A percentile compares a stretch with the other conserved stretches of the same genome.
These are phyloP conservation scores for Meda fulgida DNA, from an alignment of 2,797 vertebrate genomes.

Conservation along the genomic window DNA sequence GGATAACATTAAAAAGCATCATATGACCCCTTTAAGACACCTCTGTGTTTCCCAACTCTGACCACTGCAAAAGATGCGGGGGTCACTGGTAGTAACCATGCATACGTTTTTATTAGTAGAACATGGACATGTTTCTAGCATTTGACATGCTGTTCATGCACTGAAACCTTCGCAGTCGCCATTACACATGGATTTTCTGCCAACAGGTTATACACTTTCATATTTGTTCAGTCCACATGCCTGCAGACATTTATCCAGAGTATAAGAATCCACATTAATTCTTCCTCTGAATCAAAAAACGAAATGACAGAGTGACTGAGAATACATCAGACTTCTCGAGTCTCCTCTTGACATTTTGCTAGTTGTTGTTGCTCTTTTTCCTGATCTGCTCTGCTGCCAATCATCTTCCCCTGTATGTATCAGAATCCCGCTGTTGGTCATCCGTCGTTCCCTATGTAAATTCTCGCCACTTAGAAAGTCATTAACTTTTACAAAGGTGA, in stretches of 20 bases:
- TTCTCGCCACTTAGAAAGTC: constrained; percentile 61
- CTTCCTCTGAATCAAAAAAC: constrained; percentile 23
- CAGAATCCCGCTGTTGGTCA: constrained; percentile 69
- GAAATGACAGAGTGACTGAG: constrained; percentile 49
- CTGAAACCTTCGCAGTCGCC: constrained; percentile 42
- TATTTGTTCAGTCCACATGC: constrained; percentile 47
- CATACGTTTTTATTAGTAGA: constrained; percentile 23
- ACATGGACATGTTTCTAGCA: constrained; percentile 25
- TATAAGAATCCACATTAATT: constrained; percentile 31
- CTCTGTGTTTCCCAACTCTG: background rate
- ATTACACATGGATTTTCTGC: constrained; percentile 44
- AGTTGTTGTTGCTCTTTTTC: constrained; percentile 63
- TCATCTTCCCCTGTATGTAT: constrained; percentile 61
- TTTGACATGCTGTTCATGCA: constrained; percentile 50
- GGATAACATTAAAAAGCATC: background rate
- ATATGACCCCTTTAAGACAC: background rate
- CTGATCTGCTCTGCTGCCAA: constrained; percentile 71
- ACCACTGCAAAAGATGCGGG: background rate
- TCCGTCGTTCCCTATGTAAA: constrained; percentile 68
- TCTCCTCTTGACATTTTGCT: constrained; percentile 72
- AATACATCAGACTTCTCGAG: constrained; percentile 51
- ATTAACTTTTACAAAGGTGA: constrained; percentile 61
- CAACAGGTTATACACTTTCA: constrained; percentile 21
- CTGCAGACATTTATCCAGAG: constrained; percentile 30
- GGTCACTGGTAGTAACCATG: constrained; percentile 40